Conservation (phyloP, 1,140 invertebrate species). For the Manduca sexta region DNA sequence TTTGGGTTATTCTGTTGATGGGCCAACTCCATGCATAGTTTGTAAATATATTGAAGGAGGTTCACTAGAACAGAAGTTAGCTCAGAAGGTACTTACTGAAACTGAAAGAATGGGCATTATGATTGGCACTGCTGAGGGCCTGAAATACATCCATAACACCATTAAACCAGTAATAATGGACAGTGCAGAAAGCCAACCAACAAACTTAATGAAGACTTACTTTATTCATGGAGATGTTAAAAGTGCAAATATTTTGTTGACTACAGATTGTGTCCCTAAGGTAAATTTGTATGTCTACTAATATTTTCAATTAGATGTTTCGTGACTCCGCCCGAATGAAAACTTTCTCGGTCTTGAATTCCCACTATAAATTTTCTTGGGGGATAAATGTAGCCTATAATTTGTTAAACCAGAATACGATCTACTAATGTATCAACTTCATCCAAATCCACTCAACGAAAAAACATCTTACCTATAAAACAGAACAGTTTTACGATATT, state of each 20-base stretch:
- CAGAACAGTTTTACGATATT: too few species aligned
- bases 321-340: too few species aligned
- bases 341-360: too few species aligned
- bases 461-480: too few species aligned
- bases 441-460: too few species aligned
- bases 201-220: conserved; percentile 29
- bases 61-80: conserved; percentile 77
- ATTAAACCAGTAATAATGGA: conserved; percentile 21
- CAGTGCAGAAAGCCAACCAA: conserved; percentile 16
- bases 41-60: conserved; percentile 82
- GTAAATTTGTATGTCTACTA: conserved; percentile 48
- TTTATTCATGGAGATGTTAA: conserved; percentile 85
- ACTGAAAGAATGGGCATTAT: conserved; percentile 74
- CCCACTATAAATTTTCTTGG: too few species aligned
- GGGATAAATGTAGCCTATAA: too few species aligned
- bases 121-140: conserved; percentile 75
- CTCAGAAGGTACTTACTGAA: conserved; percentile 62
- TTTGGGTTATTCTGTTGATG: conserved; percentile 78
- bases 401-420: too few species aligned
- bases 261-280: conserved; percentile 77
- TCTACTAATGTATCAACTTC: too few species aligned
- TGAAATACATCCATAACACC: conserved; percentile 77
- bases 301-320: too few species aligned
- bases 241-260: conserved; percentile 83
- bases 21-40: conserved; percentile 77